Percentiles rank a stretch among this genome's conserved stretches.
Conservation (phyloP, 1,140 invertebrate genomes). For the Mizuhopecten yessoensis region DNA sequence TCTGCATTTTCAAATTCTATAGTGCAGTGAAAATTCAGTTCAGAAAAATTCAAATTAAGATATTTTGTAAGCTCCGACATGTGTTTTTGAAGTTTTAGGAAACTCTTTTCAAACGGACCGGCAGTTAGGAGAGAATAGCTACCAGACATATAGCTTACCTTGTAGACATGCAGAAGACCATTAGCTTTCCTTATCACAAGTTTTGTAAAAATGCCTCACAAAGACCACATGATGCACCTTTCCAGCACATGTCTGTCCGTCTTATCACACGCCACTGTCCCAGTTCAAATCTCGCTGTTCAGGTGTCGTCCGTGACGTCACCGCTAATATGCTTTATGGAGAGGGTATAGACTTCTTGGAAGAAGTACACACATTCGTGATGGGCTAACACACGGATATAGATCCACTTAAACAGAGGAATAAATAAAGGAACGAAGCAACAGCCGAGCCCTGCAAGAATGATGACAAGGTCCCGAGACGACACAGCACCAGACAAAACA, state of each 20-base stretch:
- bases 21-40: too few relatives aligned
- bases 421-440: conserved; percentile 11
- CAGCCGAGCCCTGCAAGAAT: conserved; percentile 21
- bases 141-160: not conserved
- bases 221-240: conserved; percentile 12
- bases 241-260: conserved; percentile 22
- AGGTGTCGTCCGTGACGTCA: not conserved
- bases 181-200: not conserved
- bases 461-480: conserved; percentile 31
- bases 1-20: too few relatives aligned
- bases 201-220: conserved; percentile 6
- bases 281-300: conserved; percentile 9
- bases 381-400: not conserved
- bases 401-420: conserved; percentile 21
- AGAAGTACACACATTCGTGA: not conserved
- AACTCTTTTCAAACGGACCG: too few relatives aligned
- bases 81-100: too few relatives aligned
- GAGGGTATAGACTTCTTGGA: not conserved
- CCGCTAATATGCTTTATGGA: not conserved
- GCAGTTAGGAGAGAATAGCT: too few relatives aligned
- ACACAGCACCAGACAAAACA: conserved; percentile 24
- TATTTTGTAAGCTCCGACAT: too few relatives aligned
- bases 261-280: not conserved
- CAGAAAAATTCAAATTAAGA: too few relatives aligned
- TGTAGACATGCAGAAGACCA: not conserved